Evolutionary conservation across 2,113 vertebrate species (phyloP), one percentile per base, ranked within the genome.

Genomic region (Lasiurus cinereus): DNA sequence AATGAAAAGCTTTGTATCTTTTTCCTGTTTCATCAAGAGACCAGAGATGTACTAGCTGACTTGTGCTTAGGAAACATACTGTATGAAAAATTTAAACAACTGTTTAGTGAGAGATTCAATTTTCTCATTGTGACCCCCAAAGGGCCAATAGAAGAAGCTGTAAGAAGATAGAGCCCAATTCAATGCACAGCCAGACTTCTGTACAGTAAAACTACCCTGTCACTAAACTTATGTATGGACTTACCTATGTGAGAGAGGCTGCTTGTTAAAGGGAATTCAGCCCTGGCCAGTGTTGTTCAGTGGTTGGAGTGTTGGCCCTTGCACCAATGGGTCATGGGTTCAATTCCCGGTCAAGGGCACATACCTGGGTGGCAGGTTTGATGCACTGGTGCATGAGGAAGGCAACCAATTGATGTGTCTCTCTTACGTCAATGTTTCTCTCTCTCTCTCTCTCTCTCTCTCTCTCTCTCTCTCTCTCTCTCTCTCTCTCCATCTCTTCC

Each of bases 181-280:
- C 27, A 79, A 6, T 73, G 59, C 29, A 93, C 39, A 19, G n/a
- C 56, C 84, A 19, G 24, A 88, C 78, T 83, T 92, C 21, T 1
- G 6, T 67, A 52, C 2, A 93, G 72, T 83, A 74, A 79, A 93
- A 72, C 8, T 48, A 59, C 39, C 59, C 85, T 78, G 24, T 46
- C 76, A 93, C 29, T 39, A 27, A 93, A 21, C 31, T 83, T 83
- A 33, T 74, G 39, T 33, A 39, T 22, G 8, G n/a, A 12, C 33
- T 91, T 70, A 69, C 36, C 33, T 39, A 29, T 29, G 69, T 87
- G 66, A 91, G 56, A 78, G 19, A 66, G 33, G 15, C 24, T 66
- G 15, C 31, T 90, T 77, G 76, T 72, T 39, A 73, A 93, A 78
- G 77, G 67, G 36, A 94, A 93, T 66, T 33, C 82, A 90, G 54